phyloP scores from a whole-genome alignment of 1,140 invertebrate genomes.

The Stenopsyche tienmushanensis region DNA sequence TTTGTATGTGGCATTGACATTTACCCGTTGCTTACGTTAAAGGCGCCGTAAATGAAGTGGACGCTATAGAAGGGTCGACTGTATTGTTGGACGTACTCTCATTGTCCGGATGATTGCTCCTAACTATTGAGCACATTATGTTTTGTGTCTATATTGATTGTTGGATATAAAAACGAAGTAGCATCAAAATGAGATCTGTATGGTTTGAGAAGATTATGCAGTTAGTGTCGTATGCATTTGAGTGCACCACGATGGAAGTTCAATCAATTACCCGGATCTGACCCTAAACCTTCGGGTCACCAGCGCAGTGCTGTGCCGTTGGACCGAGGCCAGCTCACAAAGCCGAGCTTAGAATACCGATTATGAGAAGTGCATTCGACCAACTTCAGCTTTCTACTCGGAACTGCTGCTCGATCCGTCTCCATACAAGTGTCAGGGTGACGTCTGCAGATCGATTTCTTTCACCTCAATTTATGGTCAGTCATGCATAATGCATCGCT shows the following conservation, averaged over 20 bases:
- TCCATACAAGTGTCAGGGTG: background rate
- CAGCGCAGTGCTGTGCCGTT: background rate
- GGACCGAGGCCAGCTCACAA: background rate
- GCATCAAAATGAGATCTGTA: background rate
- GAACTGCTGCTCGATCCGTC: background rate
- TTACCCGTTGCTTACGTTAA: background rate
- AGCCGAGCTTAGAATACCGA: background rate
- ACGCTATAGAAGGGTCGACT: background rate
- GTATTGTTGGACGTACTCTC: background rate
- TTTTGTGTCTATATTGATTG: background rate
- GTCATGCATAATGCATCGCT: no score
- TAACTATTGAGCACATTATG: no score
- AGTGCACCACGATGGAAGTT: slow-evolving; percentile 6
- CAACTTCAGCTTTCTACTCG: background rate
- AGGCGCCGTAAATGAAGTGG: background rate
- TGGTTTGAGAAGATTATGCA: no score
- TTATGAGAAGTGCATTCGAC: background rate
- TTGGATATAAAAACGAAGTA: background rate
- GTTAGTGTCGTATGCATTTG: no score
- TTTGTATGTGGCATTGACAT: background rate
- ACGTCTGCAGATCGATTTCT: background rate
- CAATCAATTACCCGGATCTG: slow-evolving; percentile 7
- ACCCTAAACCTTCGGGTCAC: background rate
- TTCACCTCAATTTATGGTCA: background rate
- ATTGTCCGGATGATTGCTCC: no score